Percentiles rank a stretch among this genome's conserved stretches.
Conservation (phyloP, 2,888 invertebrate genomes). For the Volucella inflata region DNA sequence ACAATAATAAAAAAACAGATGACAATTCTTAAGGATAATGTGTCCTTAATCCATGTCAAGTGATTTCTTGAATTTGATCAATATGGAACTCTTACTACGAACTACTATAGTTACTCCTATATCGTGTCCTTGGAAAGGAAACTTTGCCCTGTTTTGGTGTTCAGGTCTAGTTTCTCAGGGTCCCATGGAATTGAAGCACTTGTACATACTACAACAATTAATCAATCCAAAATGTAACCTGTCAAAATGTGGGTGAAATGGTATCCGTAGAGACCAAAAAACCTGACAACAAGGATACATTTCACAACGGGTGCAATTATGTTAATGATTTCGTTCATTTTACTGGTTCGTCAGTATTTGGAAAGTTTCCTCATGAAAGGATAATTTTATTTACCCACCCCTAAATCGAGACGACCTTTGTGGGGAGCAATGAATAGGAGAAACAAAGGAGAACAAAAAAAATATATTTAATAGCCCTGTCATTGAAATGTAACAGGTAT, state of each 20-base stretch:
- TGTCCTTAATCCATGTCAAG: too few species aligned
- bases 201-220: conserved; percentile 30
- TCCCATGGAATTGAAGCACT: conserved; percentile 20
- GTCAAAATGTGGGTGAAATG: conserved; percentile 4
- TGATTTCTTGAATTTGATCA: too few species aligned
- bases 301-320: conserved; percentile 48
- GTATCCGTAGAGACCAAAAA: conserved; percentile 25
- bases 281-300: conserved; percentile 54
- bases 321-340: conserved; percentile 50
- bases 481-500: conserved; percentile 71
- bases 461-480: conserved; percentile 50
- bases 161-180: conserved; percentile 1
- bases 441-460: conserved; percentile 4
- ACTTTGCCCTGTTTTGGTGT: neutral
- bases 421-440: conserved; percentile 8
- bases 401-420: conserved; percentile 43
- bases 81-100: too few species aligned
- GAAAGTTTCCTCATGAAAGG: conserved; percentile 48
- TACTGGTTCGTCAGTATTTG: neutral
- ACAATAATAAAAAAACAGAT: too few species aligned
- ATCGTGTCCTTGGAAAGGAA: neutral
- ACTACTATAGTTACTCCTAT: too few species aligned
- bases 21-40: too few species aligned
- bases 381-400: conserved; percentile 63
- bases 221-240: conserved; percentile 24